phyloP scores from a whole-genome alignment of 2,888 invertebrate species.

The Acrocyrtus sp. region DNA sequence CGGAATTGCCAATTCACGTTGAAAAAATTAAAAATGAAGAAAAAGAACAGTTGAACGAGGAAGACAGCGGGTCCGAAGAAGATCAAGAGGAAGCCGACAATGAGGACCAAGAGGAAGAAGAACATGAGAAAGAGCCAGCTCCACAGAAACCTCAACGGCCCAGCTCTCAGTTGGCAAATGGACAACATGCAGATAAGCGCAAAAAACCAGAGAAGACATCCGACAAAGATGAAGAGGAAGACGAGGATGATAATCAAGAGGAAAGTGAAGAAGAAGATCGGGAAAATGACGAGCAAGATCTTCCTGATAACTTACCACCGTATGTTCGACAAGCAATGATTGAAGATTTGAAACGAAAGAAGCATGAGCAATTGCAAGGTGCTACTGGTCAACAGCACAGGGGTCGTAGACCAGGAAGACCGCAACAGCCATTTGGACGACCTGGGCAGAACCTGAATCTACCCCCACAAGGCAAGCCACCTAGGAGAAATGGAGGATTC shows the following conservation, averaged over 20 bases:
- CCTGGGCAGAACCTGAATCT: slow-evolving; percentile 6
- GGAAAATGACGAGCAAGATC: slow-evolving; percentile 4
- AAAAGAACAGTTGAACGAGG: too few species aligned
- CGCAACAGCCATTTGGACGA: slow-evolving; percentile 1
- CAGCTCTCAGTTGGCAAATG: too few species aligned
- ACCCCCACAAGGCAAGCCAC: slow-evolving; percentile 1
- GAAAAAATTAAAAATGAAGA: not conserved
- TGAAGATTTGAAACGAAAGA: slow-evolving; percentile 24
- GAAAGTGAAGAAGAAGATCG: slow-evolving; percentile 2
- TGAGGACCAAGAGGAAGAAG: not conserved
- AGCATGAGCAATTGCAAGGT: slow-evolving; percentile 1
- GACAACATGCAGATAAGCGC: too few species aligned
- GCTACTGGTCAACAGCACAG: slow-evolving; percentile 9
- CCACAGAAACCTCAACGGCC: too few species aligned
- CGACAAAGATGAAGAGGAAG: slow-evolving; percentile 13
- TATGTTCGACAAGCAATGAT: slow-evolving; percentile 35
- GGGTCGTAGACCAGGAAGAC: not conserved
- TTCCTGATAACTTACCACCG: slow-evolving; percentile 28
- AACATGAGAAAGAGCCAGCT: slow-evolving; percentile 16
- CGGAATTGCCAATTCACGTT: slow-evolving; percentile 2
- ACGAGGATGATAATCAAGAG: slow-evolving; percentile 20
- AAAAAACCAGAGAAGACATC: slow-evolving; percentile 2
- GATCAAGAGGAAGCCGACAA: slow-evolving; percentile 16
- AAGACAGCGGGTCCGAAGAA: slow-evolving; percentile 23
- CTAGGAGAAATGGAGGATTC: slow-evolving; percentile 13